A percentile compares a stretch with the other conserved stretches of the same genome.
phyloP scores from a whole-genome alignment of 2,113 vertebrate genomes.

The Perca schrenkii region DNA sequence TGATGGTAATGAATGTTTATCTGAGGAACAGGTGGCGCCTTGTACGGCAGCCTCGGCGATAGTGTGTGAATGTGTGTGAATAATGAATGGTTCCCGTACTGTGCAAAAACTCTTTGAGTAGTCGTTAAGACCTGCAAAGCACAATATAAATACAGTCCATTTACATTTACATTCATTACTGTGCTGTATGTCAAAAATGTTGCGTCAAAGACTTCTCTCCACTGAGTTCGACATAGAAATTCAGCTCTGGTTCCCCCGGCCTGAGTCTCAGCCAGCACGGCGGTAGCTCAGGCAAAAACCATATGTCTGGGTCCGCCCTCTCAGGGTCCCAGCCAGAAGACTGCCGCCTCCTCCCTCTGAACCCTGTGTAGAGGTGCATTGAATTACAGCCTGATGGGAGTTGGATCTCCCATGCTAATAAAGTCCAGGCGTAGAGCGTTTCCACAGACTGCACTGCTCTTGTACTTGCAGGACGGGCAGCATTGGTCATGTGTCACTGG shows the following conservation, averaged over 20 bases:
- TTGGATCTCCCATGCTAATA: conserved; percentile 51
- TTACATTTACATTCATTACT: no score
- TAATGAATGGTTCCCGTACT: no score
- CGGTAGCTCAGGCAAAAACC: conserved; percentile 47
- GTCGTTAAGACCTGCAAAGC: no score
- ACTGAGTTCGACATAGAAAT: neutral
- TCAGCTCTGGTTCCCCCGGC: conserved; percentile 1
- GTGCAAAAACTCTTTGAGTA: no score
- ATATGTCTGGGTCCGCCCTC: neutral
- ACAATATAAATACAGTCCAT: no score
- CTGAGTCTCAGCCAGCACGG: conserved; percentile 15
- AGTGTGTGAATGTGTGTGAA: no score
- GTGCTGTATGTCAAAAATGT: neutral
- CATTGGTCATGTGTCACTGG: conserved; percentile 28
- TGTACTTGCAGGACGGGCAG: conserved; percentile 34
- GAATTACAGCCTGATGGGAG: conserved; percentile 41
- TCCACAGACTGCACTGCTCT: conserved; percentile 40
- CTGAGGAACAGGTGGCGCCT: no score
- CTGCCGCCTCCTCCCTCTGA: neutral
- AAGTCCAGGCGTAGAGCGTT: conserved; percentile 59
- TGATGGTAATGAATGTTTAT: no score
- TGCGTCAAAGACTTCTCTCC: neutral
- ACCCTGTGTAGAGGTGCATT: conserved; percentile 23
- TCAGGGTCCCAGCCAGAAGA: conserved; percentile 15
- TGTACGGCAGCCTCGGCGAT: no score